These are phyloP conservation scores for Cephus spinipes DNA, from an alignment of 2,888 invertebrate genomes.

Conservation along the genomic window DNA sequence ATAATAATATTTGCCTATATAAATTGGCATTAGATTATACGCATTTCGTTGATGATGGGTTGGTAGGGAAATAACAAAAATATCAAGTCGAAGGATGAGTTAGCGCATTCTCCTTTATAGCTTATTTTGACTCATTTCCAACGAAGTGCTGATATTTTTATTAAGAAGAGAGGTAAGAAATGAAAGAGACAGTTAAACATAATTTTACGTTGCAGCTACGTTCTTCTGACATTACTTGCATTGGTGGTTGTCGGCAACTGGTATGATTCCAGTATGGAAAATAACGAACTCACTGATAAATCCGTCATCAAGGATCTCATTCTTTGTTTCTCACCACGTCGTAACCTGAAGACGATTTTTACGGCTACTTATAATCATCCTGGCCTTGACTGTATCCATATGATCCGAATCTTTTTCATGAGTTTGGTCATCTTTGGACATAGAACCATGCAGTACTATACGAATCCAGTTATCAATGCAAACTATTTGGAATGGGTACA, in stretches of 20 bases:
- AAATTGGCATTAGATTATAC: no score
- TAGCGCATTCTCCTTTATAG: no score
- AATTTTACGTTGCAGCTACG: conserved; percentile 26
- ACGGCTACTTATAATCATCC: conserved; percentile 36
- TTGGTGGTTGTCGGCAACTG: conserved; percentile 34
- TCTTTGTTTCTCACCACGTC: conserved; percentile 49
- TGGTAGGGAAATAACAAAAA: no score
- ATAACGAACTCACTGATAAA: conserved; percentile 4
- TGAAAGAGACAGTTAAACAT: background rate
- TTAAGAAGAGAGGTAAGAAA: no score
- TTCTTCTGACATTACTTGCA: conserved; percentile 26
- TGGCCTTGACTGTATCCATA: conserved; percentile 51
- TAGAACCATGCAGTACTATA: conserved; percentile 40
- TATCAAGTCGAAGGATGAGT: no score
- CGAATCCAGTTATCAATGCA: conserved; percentile 35
- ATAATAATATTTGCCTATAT: no score
- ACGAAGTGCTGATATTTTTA: no score
- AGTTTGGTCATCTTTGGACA: conserved; percentile 42
- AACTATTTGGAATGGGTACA: conserved; percentile 42
- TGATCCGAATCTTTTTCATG: conserved; percentile 41
- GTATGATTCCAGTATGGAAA: conserved; percentile 29
- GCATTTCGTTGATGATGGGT: no score
- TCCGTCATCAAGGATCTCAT: conserved; percentile 31
- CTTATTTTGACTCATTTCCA: no score
- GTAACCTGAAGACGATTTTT: conserved; percentile 44